Evolutionary conservation across 2,888 invertebrate species (phyloP), one percentile per base, ranked within the genome.

Genomic region (Hedychridium roseum): DNA sequence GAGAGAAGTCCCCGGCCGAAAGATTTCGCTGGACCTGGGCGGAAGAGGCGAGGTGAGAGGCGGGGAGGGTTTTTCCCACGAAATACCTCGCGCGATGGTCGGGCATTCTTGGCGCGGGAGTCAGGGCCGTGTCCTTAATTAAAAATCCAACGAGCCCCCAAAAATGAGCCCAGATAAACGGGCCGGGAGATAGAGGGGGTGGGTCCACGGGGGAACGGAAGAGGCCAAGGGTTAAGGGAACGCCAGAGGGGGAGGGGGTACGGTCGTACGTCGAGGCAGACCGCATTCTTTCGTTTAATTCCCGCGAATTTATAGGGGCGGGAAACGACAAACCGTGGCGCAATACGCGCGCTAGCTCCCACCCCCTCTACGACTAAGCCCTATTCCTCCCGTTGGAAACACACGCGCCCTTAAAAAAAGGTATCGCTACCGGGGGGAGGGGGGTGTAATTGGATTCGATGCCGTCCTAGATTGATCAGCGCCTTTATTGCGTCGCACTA

Each of bases 281-380:
- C 76, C 78, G 70, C 78, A 78, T 78, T 77, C 78, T 78, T 78
- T 75, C 77, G 77, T 78, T 78, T 78, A 78, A 78, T 78, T 78
- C 76, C 76, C 72, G 73, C 71, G 74, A 78, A 78, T 78, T 78
- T 78, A 78, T 78, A 76, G 72, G 66, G 65, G 66, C 68, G 64
- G 61, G 55, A 64, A 64, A 67, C 68, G 65, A 64, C 63, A 60
- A 62, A 63, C 63, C 52, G 53, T 63, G 59, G 59, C 62, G 64
- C 67, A 68, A 67, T 66, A 61, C 63, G 50, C 47, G 48, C 38
- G 51, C 49, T 43, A 62, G 62, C 62, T 53, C 62, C 12, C 36
- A 20, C 21, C 36, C 12, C 16, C 32, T 15, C 32, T 2, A 14
- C 32, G 15, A 6, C 32, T 15, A 7, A 9, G 3, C 28, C 17